Base-by-base conservation (phyloP, 2,113 vertebrate species). In the Vidua chalybeata region DNA sequence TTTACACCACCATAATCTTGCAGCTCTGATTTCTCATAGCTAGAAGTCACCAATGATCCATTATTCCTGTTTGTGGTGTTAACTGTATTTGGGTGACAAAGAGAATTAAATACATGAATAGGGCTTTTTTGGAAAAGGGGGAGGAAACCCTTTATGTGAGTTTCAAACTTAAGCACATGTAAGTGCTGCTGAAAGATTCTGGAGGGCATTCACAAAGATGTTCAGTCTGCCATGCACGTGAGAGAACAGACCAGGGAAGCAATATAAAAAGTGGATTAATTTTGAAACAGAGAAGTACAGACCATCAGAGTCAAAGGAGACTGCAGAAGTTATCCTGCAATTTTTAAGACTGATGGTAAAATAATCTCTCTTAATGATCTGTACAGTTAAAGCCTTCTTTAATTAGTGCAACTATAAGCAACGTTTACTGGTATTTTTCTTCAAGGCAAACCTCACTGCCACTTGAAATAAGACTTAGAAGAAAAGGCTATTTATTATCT, bases 401-500 rank as follows among this genome's bases (percentile, higher is more conserved):
- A 94, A 76, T 89, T 90, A 91, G 59, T 51, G 45, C 43, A 91
- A 73, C 89, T 94, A 91, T 81, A 96, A 92, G 85, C 41, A 90
- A 84, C 7, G 31, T 73, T 71, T 41, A 51, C 13, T 49, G 48
- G 39, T 82, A 41, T 78, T 71, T 84, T 90, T 61, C 59, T 95
- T 96, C 91, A 78, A 88, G 91, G 68, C 54, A 96, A 94, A 87
- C 46, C 35, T 91, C 59, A 91, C 33, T 94, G 80, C 43, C 83
- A 87, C 46, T 92, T 91, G 54, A 94, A 94, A 93, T 85, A 73
- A 76, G 81, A 93, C 75, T 80, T 55, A 58, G 68, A 97, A 87
- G 77, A 75, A 77, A 51, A 78, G 30, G 31, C 59, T 88, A 20
- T 66, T 80, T 85, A 64, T 77, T 87, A 76, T 92, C 59, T 87